Base-by-base conservation (phyloP, 2,113 vertebrate species). In the Megatriorchis doriae region DNA sequence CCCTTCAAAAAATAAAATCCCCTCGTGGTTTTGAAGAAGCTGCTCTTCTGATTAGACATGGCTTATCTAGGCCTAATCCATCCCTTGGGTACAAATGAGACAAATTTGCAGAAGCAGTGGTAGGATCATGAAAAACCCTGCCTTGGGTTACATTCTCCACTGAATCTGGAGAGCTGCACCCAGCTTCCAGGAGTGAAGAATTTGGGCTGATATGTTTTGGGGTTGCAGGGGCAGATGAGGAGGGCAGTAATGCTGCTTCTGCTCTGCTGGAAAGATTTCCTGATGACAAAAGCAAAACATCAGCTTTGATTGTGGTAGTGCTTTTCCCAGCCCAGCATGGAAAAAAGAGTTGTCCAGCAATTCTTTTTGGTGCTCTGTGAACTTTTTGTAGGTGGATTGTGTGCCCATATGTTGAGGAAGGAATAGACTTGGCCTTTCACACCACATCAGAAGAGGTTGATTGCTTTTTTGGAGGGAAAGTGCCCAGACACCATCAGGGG, bases 401-500 rank as follows among this genome's bases (percentile, higher is more conserved):
- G 42, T 88, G 27, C 67, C 78, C 1, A 0, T 65, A 40, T 7
- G 0, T 18, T 47, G 21, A 86, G 43, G 48, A 85, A 58, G 47
- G 38, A 93, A 43, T 47, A 68, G 56, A 56, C 36, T 61, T 88
- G 75, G 65, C 90, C 91, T 96, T 97, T 91, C 38, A 66, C 66
- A 23, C 43, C 16, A 2, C 77, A 65, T 63, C 43, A 40, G 61
- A 73, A 79, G 65, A 92, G 79, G 59, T 8, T 80, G 72, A 91
- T 85, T 93, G 85, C 48, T 50, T 96, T 93, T 96, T 80, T 85
- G 21, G 68, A 89, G 78, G 48, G 65, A 72, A 19, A 3, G 6
- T 85, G 88, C 86, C 83, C 88, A 82, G 94, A 58, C 81, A 82
- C 78, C 81, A 85, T 93, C 62, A 94, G 78, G 78, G 31, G 31